phyloP scores from a whole-genome alignment of 2,113 vertebrate genomes.

The Peromyscus leucopus region DNA sequence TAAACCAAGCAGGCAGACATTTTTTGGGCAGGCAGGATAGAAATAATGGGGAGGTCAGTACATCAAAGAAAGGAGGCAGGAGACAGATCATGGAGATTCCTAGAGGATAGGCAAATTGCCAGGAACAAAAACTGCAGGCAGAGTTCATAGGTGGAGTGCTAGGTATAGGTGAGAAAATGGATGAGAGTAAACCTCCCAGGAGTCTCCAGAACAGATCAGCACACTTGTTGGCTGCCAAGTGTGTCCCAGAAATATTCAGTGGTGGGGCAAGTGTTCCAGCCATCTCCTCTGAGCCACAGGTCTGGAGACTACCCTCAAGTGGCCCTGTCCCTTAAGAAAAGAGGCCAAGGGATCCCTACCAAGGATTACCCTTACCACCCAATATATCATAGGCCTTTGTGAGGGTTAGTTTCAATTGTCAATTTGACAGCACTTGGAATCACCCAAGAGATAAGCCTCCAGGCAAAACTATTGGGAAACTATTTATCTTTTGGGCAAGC shows the following conservation, averaged over 20 bases:
- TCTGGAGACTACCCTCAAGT: background rate
- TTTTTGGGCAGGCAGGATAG: background rate
- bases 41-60: background rate
- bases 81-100: background rate
- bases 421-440: background rate
- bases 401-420: background rate
- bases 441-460: background rate
- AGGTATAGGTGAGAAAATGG: background rate
- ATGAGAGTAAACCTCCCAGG: background rate
- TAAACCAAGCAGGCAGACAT: background rate
- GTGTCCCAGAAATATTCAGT: background rate
- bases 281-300: background rate
- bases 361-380: background rate
- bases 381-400: background rate
- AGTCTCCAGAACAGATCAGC: background rate
- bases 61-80: background rate
- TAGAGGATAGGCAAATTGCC: background rate
- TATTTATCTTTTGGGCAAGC: background rate
- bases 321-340: background rate
- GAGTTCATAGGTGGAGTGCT: background rate
- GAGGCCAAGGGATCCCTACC: background rate
- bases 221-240: background rate
- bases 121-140: background rate
- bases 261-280: background rate
- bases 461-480: background rate